Conservation (phyloP, 2,888 invertebrate species). For the Ctenicera cuprea region DNA sequence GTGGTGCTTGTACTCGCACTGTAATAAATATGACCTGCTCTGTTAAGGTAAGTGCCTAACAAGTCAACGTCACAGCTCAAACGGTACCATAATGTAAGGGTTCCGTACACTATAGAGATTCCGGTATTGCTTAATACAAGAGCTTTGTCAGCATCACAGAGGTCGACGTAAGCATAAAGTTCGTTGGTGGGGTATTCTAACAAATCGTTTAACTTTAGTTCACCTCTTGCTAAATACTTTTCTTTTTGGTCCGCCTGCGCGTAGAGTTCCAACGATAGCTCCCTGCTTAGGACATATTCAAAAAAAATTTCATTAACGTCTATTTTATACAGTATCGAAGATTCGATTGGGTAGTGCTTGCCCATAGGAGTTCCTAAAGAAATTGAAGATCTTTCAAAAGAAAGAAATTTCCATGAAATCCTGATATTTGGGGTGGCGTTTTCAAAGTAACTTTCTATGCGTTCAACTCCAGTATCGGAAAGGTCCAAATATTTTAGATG, state of each 20-base stretch:
- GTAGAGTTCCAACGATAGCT: constrained; percentile 44
- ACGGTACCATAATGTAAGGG: constrained; percentile 35
- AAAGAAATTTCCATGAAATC: constrained; percentile 50
- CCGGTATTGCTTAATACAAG: constrained; percentile 33
- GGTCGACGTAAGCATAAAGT: constrained; percentile 31
- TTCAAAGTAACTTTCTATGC: constrained; percentile 34
- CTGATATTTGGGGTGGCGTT: constrained; percentile 27
- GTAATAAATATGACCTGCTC: constrained; percentile 15
- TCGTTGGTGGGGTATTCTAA: constrained; percentile 37
- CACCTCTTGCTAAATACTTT: constrained; percentile 45
- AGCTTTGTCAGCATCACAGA: constrained; percentile 44
- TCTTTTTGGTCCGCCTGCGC: constrained; percentile 35
- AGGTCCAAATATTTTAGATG: constrained; percentile 42
- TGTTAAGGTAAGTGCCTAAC: neutral
- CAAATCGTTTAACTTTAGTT: constrained; percentile 40
- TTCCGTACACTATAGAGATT: constrained; percentile 35
- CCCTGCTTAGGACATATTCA: constrained; percentile 34
- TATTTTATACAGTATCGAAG: constrained; percentile 42
- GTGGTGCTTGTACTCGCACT: neutral
- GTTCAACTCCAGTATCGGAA: constrained; percentile 29
- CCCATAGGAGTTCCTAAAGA: constrained; percentile 18
- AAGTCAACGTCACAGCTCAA: constrained; percentile 25
- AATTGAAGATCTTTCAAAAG: constrained; percentile 46
- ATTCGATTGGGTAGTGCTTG: constrained; percentile 33
- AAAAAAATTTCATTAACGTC: constrained; percentile 44